Conservation (phyloP, 2,113 vertebrate genomes). For the Bombycilla garrulus region DNA sequence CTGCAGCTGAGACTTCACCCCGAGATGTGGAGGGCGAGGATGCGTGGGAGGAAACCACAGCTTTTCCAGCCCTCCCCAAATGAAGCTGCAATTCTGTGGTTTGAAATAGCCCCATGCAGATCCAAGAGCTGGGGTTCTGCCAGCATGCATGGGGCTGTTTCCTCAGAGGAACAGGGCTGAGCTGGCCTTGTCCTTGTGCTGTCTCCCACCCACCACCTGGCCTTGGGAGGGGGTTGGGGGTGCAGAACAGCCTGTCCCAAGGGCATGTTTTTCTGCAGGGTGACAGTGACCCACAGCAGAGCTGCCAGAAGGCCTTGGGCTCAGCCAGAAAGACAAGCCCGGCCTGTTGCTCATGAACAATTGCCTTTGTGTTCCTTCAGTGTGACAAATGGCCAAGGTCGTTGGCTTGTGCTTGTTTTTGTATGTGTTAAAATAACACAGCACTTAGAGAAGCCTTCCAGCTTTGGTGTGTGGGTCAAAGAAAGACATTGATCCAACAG, state of each 20-base stretch:
- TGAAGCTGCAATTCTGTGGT: not conserved
- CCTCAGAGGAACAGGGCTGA: not conserved
- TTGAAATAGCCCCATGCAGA: not conserved
- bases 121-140: not conserved
- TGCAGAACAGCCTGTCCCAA: not conserved
- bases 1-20: not conserved
- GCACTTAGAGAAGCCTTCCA: not conserved
- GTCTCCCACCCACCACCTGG: not conserved
- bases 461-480: not conserved
- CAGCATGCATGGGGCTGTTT: not conserved
- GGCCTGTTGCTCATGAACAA: not conserved
- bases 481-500: not conserved
- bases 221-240: not conserved
- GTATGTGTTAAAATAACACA: not conserved
- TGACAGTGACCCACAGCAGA: not conserved
- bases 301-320: not conserved
- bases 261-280: not conserved
- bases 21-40: not conserved
- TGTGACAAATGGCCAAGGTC: not conserved
- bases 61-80: not conserved
- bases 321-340: not conserved
- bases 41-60: accelerated
- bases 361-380: not conserved
- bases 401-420: not conserved
- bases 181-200: too few relatives aligned